Conservation (phyloP, 2,113 vertebrate genomes). For the Rhynchomys soricoides region DNA sequence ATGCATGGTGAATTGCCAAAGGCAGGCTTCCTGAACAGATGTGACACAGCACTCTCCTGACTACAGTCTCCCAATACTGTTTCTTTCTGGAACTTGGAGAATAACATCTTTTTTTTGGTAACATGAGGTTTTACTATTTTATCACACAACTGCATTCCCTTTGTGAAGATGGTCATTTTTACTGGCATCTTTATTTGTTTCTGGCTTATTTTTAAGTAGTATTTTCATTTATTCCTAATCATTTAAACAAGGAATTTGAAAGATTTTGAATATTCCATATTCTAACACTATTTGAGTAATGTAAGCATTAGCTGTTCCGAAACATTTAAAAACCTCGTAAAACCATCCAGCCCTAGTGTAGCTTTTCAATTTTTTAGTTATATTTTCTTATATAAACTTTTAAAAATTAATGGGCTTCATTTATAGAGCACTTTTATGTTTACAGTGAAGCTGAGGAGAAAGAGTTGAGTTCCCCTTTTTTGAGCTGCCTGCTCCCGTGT, state of each 20-base stretch:
- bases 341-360: not conserved
- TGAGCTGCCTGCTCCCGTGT: fast-evolving
- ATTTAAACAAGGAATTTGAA: not conserved
- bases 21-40: not conserved
- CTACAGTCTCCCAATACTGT: not conserved
- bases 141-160: not conserved
- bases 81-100: not conserved
- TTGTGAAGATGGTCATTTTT: not conserved
- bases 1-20: not conserved
- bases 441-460: not conserved
- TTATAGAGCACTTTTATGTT: slow-evolving; percentile 23
- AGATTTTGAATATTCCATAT: not conserved
- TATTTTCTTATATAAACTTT: not conserved
- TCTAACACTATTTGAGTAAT: slow-evolving; percentile 1
- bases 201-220: not conserved
- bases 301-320: not conserved
- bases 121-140: not conserved
- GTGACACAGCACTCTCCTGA: not conserved
- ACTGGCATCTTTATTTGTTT: not conserved
- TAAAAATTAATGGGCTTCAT: not conserved
- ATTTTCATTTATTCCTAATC: not conserved
- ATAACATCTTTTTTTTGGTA: not conserved
- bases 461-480: not conserved
- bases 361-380: not conserved
- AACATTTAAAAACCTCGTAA: slow-evolving; percentile 12